A percentile compares a stretch with the other conserved stretches of the same genome.
Evolutionary conservation across 2,113 vertebrate genomes (phyloP).

Genomic region (Laticauda colubrina): DNA sequence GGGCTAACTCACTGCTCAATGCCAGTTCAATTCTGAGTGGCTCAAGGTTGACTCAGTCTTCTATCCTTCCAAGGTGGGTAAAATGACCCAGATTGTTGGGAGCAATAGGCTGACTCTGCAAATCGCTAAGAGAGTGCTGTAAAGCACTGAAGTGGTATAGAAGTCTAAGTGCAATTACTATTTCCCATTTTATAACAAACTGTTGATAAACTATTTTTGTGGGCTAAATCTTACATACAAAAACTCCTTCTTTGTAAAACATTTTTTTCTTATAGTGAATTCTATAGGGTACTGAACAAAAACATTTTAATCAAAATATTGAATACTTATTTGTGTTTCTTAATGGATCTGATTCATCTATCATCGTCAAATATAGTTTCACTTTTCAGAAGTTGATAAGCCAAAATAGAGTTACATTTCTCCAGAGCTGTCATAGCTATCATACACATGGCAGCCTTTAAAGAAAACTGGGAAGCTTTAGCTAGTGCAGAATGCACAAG

Average conservation of each 20-base stretch:
- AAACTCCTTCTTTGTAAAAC: background rate
- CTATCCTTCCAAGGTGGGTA: too few species aligned
- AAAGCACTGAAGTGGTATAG: too few species aligned
- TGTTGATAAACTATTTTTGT: background rate
- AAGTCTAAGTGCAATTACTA: too few species aligned
- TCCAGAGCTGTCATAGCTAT: background rate
- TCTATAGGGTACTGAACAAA: background rate
- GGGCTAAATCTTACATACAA: background rate
- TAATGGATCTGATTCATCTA: background rate
- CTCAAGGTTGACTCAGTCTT: too few species aligned
- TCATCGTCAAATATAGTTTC: background rate
- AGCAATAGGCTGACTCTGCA: too few species aligned
- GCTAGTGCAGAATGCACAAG: background rate
- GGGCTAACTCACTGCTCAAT: too few species aligned
- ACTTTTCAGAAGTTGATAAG: background rate
- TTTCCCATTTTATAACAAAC: background rate
- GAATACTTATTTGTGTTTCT: background rate
- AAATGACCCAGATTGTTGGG: too few species aligned
- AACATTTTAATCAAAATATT: background rate
- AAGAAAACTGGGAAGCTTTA: background rate
- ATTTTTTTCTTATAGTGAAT: background rate
- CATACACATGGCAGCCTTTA: background rate
- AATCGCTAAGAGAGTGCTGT: too few species aligned
- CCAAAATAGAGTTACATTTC: background rate
- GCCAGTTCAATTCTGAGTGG: too few species aligned